These are phyloP conservation scores for Heptranchias perlo DNA, from an alignment of 2,113 vertebrate species.

Conservation along the genomic window DNA sequence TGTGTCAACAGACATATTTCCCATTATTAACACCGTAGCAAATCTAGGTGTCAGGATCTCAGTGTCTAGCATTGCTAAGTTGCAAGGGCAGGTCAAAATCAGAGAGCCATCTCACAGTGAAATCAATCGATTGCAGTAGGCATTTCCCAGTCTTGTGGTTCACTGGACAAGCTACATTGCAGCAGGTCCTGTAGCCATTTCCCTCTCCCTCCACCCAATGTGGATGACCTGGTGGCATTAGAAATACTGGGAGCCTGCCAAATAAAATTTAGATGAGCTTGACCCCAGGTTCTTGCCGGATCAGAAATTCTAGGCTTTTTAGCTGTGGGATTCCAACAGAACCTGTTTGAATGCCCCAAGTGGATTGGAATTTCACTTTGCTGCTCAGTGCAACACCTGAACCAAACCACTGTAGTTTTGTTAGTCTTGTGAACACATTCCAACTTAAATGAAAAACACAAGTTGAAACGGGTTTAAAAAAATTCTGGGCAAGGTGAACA, in stretches of 20 bases:
- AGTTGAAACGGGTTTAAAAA: too few species aligned
- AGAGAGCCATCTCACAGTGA: not conserved
- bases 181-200: not conserved
- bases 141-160: not conserved
- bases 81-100: not conserved
- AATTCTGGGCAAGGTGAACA: not conserved
- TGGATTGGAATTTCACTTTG: not conserved
- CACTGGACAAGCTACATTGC: not conserved
- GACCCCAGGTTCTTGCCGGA: not conserved
- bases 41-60: not conserved
- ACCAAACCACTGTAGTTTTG: not conserved
- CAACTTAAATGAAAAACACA: not conserved
- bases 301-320: not conserved
- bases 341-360: not conserved
- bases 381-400: not conserved
- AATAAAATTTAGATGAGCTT: not conserved
- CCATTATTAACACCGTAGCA: not conserved
- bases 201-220: not conserved
- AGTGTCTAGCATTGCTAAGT: not conserved
- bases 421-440: not conserved
- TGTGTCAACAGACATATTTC: not conserved
- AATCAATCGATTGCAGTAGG: not conserved
- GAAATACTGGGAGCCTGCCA: not conserved
- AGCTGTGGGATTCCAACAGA: not conserved
- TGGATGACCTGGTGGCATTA: not conserved